phyloP scores from a whole-genome alignment of 2,888 invertebrate species.

The Scaptomyza caliginosa region DNA sequence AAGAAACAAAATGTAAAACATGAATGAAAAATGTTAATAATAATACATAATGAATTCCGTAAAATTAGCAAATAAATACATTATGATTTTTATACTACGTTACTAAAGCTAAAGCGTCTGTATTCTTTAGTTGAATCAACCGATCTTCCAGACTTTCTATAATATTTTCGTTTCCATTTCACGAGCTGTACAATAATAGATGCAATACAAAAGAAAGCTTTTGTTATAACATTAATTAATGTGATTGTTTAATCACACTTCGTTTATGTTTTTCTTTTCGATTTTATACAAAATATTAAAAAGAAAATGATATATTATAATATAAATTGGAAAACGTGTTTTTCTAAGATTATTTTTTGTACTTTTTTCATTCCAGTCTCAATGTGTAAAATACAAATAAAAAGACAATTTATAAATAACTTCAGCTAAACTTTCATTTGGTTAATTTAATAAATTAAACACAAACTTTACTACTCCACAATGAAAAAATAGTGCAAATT shows the following conservation, averaged over 20 bases:
- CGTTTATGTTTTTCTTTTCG: constrained; percentile 41
- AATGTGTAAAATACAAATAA: constrained; percentile 57
- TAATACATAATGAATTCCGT: constrained; percentile 63
- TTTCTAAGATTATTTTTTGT: constrained; percentile 21
- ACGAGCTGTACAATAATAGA: constrained; percentile 28
- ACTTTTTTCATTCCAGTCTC: constrained; percentile 69
- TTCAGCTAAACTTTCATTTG: constrained; percentile 9
- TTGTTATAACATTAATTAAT: constrained; percentile 59
- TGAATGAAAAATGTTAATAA: constrained; percentile 26
- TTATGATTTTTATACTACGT: constrained; percentile 40
- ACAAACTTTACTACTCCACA: constrained; percentile 1
- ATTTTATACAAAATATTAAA: constrained; percentile 69
- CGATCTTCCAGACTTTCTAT: constrained; percentile 29
- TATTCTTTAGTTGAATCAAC: constrained; percentile 37
- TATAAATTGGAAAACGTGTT: constrained; percentile 52
- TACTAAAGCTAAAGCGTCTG: constrained; percentile 30
- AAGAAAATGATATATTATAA: constrained; percentile 60
- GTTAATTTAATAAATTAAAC: background rate
- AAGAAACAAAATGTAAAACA: constrained; percentile 22
- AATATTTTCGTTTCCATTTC: constrained; percentile 7
- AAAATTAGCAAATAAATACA: constrained; percentile 65
- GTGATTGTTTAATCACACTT: constrained; percentile 38
- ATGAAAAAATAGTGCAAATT: constrained; percentile 19
- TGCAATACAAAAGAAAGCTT: constrained; percentile 29
- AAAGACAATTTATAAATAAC: constrained; percentile 27